Evolutionary conservation across 2,797 vertebrate species (phyloP).

Genomic region (Benthosema pterotum): DNA sequence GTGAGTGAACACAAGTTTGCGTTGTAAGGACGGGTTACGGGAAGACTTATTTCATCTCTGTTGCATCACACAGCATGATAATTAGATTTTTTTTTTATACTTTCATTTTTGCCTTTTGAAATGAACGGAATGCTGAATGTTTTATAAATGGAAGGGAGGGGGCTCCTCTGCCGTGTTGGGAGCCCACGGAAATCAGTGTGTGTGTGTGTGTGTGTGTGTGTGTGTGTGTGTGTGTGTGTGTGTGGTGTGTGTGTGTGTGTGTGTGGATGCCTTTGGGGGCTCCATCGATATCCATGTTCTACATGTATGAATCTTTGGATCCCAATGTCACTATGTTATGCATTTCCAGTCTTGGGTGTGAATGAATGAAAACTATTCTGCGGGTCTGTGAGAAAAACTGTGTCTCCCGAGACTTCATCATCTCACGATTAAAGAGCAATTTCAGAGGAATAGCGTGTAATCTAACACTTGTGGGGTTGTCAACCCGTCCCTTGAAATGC

Average conservation of each 20-base stretch:
- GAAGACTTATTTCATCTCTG: conserved; percentile 72
- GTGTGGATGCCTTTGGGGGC: neutral
- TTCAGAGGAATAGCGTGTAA: too few relatives aligned
- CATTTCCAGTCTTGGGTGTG: too few relatives aligned
- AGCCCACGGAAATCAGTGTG: conserved; percentile 35
- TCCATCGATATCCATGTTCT: too few relatives aligned
- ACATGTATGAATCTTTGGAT: too few relatives aligned
- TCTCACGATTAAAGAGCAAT: too few relatives aligned
- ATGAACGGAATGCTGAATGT: conserved; percentile 65
- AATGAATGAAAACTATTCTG: too few relatives aligned
- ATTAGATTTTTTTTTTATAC: conserved; percentile 61
- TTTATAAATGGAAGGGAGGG: conserved; percentile 59
- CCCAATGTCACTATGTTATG: too few relatives aligned
- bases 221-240: conserved; percentile 10
- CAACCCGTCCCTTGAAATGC: too few relatives aligned
- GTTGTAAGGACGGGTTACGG: conserved; percentile 47
- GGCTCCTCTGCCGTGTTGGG: conserved; percentile 40
- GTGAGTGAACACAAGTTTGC: conserved; percentile 8
- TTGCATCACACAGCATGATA: conserved; percentile 78
- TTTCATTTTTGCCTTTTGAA: conserved; percentile 71
- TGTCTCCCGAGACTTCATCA: neutral
- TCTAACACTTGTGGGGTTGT: too few relatives aligned
- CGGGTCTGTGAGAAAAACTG: neutral
- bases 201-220: conserved; percentile 10
- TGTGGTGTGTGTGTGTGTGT: neutral